phyloP scores from a whole-genome alignment of 2,888 invertebrate genomes.

The Amaurobius ferox region DNA sequence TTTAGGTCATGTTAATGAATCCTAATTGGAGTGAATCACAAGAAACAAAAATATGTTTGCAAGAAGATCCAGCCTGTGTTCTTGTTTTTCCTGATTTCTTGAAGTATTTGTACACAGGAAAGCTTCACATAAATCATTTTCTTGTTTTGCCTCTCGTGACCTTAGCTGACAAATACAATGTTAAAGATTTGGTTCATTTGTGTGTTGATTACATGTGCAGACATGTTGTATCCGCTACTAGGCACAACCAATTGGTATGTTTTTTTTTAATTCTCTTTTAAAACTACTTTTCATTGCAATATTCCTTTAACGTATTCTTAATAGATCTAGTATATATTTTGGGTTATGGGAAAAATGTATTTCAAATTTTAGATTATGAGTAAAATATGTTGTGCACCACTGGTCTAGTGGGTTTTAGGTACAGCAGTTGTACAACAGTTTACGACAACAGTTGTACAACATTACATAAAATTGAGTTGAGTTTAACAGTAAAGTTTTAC shows the following conservation, averaged over 20 bases:
- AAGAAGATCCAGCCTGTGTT: conserved; percentile 90
- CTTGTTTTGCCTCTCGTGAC: conserved; percentile 92
- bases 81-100: conserved; percentile 92
- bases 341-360: no score
- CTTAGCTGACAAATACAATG: conserved; percentile 96
- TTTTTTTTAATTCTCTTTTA: not conserved
- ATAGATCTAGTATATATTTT: no score
- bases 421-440: no score
- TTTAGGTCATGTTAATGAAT: conserved; percentile 94
- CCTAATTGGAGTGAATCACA: conserved; percentile 94
- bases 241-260: conserved; percentile 85
- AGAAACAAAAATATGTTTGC: conserved; percentile 88
- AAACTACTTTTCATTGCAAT: not conserved
- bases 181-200: conserved; percentile 89
- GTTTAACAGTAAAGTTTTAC: no score
- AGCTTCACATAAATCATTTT: conserved; percentile 88
- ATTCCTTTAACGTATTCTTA: no score
- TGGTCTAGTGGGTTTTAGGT: no score
- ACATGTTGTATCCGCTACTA: conserved; percentile 90
- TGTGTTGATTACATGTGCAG: conserved; percentile 92
- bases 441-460: no score
- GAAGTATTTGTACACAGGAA: conserved; percentile 93
- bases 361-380: no score
- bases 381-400: no score
- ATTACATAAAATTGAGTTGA: no score